Conservation (phyloP, 1,140 invertebrate genomes). For the Grapholita molesta region DNA sequence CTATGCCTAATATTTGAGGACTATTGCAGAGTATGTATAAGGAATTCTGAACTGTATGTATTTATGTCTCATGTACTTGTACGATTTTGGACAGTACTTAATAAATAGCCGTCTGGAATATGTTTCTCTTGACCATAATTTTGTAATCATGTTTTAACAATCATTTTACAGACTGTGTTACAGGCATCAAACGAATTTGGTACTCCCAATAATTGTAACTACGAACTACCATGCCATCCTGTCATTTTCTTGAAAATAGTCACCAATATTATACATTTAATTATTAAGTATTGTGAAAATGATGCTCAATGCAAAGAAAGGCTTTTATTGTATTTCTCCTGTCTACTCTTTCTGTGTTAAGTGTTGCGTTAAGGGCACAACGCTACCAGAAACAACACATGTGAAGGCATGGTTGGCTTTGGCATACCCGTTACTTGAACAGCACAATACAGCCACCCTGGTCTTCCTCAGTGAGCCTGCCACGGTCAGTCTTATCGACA, state of each 20-base stretch:
- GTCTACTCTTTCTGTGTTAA: constrained; percentile 41
- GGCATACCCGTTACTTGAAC: neutral
- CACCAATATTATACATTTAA: constrained; percentile 24
- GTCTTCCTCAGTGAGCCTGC: neutral
- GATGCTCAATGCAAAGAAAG: constrained; percentile 26
- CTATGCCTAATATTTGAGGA: constrained; percentile 43
- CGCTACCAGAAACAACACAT: constrained; percentile 17
- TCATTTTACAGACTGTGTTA: constrained; percentile 9
- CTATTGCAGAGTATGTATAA: constrained; percentile 56
- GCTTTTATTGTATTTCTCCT: constrained; percentile 25
- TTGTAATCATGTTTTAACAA: constrained; percentile 4
- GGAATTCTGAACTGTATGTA: constrained; percentile 40
- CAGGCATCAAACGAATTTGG: constrained; percentile 32
- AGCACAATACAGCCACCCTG: constrained; percentile 15
- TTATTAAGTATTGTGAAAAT: constrained; percentile 20
- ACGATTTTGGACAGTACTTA: constrained; percentile 2
- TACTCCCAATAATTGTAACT: constrained; percentile 60
- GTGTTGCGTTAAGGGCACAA: constrained; percentile 29
- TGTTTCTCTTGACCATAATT: constrained; percentile 12
- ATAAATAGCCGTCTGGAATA: constrained; percentile 10
- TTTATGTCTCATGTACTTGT: constrained; percentile 31
- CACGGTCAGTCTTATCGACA: neutral
- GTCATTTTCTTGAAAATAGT: constrained; percentile 51
- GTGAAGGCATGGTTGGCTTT: neutral
- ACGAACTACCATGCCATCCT: constrained; percentile 53